phyloP scores from a whole-genome alignment of 2,797 vertebrate genomes.

The Sebastes taczanowskii region DNA sequence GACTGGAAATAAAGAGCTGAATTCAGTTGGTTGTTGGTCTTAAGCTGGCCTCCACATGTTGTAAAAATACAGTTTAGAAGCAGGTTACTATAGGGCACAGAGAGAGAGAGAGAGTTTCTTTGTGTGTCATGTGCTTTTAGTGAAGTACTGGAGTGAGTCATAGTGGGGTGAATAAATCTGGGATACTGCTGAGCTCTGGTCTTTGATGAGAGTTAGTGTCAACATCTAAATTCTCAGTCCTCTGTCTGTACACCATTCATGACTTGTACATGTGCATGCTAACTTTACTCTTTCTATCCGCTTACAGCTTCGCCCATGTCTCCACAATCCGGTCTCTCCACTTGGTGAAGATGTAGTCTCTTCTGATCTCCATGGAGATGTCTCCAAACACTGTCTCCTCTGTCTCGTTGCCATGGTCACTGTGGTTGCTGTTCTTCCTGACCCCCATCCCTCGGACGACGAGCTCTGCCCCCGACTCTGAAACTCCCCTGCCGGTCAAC shows the following conservation, averaged over 20 bases:
- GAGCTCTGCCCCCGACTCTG: not conserved
- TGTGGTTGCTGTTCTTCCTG: conserved; percentile 50
- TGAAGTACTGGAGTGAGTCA: conserved; percentile 3
- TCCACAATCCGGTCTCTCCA: conserved; percentile 2
- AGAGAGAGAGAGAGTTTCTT: not conserved
- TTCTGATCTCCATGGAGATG: conserved; percentile 55
- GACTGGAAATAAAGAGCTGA: conserved; percentile 32
- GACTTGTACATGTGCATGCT: not conserved
- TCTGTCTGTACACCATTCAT: not conserved
- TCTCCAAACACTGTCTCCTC: conserved; percentile 52
- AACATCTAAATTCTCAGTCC: not conserved
- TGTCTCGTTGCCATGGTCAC: conserved; percentile 47
- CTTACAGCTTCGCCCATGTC: conserved; percentile 19
- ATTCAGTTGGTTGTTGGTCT: conserved; percentile 39
- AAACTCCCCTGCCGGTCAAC: conserved; percentile 16
- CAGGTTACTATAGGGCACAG: conserved; percentile 31
- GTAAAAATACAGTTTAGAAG: conserved; percentile 27
- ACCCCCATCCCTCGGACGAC: conserved; percentile 13
- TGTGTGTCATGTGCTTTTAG: conserved; percentile 15
- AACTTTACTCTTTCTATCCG: not conserved
- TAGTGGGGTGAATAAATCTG: not conserved
- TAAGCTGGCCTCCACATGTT: conserved; percentile 28
- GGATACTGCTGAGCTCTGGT: not conserved
- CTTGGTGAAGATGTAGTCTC: conserved; percentile 65
- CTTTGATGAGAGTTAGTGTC: not conserved